Percentiles rank a stretch among this genome's conserved stretches.
These are phyloP conservation scores for Phataginus tricuspis DNA, from an alignment of 2,797 vertebrate genomes.

Conservation along the genomic window DNA sequence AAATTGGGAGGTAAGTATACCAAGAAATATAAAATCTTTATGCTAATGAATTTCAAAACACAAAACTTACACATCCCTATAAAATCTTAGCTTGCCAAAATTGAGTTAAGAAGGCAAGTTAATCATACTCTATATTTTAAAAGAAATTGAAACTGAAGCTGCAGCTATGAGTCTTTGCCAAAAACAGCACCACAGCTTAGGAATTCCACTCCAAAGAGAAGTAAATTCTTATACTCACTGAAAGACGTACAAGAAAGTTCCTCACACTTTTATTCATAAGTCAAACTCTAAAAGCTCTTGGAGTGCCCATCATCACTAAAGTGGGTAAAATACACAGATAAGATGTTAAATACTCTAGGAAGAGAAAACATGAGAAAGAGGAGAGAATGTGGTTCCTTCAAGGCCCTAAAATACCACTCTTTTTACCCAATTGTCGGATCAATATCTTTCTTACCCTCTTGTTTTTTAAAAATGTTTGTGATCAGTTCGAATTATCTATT, in stretches of 20 bases:
- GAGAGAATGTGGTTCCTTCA: background rate
- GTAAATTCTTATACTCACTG: background rate
- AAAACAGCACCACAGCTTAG: background rate
- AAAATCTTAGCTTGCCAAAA: background rate
- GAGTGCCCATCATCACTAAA: background rate
- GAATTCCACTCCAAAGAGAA: background rate
- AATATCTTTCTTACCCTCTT: background rate
- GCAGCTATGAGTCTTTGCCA: background rate
- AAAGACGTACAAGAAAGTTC: background rate
- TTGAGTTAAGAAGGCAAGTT: background rate
- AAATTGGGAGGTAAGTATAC: background rate
- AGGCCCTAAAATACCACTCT: background rate
- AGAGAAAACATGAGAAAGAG: background rate
- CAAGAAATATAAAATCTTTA: background rate
- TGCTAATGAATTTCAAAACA: background rate
- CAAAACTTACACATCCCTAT: background rate
- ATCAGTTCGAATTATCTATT: background rate
- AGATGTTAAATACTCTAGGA: background rate
- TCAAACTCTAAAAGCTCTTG: background rate
- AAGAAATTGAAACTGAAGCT: background rate
- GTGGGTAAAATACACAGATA: background rate
- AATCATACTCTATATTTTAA: background rate
- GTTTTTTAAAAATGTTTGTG: background rate
- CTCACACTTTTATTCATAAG: background rate
- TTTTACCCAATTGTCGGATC: background rate